phyloP scores from a whole-genome alignment of 2,113 vertebrate species.

The Hydropotes inermis region DNA sequence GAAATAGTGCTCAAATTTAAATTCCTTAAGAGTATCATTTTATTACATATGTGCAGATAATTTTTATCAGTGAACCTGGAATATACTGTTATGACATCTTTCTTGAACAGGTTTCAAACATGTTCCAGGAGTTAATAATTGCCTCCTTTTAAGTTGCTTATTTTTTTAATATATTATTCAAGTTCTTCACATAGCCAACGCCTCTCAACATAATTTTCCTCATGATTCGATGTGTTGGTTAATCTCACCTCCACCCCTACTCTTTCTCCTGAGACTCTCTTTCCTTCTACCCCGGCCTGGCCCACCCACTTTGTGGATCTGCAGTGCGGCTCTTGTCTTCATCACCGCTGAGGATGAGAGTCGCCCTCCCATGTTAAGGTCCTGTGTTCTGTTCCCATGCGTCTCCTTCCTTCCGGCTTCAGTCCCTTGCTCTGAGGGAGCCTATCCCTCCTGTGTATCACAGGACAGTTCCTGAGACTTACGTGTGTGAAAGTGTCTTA shows the following conservation, averaged over 20 bases:
- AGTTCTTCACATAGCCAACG: not conserved
- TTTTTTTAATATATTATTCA: not conserved
- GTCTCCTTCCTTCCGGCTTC: not conserved
- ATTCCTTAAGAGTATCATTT: not conserved
- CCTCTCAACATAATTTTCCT: not conserved
- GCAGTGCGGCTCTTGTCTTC: not conserved
- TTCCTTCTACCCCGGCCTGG: not conserved
- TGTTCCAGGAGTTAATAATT: not conserved
- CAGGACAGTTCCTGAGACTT: not conserved
- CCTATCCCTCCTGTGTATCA: not conserved
- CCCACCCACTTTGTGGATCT: not conserved
- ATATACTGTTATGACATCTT: not conserved
- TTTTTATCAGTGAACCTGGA: not conserved
- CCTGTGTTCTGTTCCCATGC: not conserved
- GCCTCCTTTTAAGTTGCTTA: not conserved
- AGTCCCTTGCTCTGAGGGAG: not conserved
- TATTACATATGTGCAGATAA: not conserved
- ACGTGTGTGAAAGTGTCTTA: not conserved
- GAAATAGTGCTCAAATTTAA: not conserved
- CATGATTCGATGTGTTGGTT: not conserved
- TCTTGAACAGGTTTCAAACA: not conserved
- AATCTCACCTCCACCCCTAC: not conserved
- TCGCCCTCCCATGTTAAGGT: accelerated
- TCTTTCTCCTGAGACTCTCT: not conserved
- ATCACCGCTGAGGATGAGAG: accelerated